phyloP scores from a whole-genome alignment of 1,140 invertebrate species.

The Camponotus floridanus region DNA sequence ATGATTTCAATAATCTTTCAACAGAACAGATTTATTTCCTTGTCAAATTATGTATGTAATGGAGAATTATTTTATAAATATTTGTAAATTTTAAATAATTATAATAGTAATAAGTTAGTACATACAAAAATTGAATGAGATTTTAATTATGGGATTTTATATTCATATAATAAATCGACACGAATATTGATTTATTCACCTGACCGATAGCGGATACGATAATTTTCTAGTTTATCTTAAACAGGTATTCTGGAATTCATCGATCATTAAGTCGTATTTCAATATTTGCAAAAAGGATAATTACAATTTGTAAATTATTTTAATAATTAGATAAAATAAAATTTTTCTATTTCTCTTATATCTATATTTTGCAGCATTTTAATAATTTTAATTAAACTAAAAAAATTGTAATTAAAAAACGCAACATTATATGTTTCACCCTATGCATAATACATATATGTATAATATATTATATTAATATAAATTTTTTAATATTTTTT shows the following conservation, averaged over 20 bases:
- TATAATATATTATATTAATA: not conserved
- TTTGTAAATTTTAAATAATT: not conserved
- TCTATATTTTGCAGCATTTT: not conserved
- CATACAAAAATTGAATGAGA: not conserved
- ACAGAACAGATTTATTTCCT: not conserved
- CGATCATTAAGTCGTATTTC: not conserved
- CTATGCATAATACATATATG: not conserved
- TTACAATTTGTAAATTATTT: not conserved
- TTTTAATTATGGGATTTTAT: conserved; percentile 7
- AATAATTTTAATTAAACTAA: not conserved
- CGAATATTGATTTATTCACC: not conserved
- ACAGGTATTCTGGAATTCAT: conserved; percentile 10
- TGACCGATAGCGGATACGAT: conserved; percentile 43
- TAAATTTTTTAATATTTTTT: not conserved
- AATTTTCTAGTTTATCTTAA: conserved; percentile 54
- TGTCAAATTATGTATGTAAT: not conserved
- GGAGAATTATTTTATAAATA: not conserved
- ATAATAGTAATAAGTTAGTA: not conserved
- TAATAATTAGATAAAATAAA: too few relatives aligned
- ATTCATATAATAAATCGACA: not conserved
- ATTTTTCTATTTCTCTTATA: not conserved
- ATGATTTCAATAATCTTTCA: not conserved
- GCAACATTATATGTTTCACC: conserved; percentile 2
- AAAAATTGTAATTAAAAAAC: not conserved
- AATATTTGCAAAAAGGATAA: not conserved